phyloP scores from a whole-genome alignment of 2,113 vertebrate genomes.

The Nicator chloris region DNA sequence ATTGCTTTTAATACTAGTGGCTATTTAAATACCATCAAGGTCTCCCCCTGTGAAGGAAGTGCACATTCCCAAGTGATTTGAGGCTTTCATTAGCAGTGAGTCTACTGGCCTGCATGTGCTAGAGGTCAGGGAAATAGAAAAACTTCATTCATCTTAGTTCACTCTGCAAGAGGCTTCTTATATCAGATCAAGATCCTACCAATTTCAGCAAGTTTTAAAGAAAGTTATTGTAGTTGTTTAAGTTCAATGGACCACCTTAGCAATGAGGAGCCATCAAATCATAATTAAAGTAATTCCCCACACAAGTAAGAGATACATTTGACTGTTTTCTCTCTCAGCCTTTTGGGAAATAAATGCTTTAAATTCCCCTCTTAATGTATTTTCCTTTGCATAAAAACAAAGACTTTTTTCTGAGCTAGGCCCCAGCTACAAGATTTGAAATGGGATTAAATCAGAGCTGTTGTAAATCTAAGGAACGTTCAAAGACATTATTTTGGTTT shows the following conservation, averaged over 20 bases:
- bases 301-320: neutral
- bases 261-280: neutral
- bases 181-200: neutral
- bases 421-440: neutral
- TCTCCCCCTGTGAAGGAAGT: neutral
- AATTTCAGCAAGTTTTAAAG: neutral
- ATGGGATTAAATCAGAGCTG: conserved; percentile 10
- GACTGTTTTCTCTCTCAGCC: neutral
- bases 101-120: neutral
- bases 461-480: neutral
- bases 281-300: neutral
- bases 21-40: conserved; percentile 10
- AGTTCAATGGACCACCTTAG: neutral
- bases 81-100: neutral
- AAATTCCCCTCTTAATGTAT: neutral
- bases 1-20: conserved; percentile 12
- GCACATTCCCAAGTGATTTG: neutral
- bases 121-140: neutral
- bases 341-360: neutral
- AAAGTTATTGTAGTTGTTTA: neutral
- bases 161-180: neutral
- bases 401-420: neutral
- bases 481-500: neutral
- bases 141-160: neutral
- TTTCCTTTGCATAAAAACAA: conserved; percentile 22